Conservation (phyloP, 2,888 invertebrate species). For the Caenorhabditis angaria region DNA sequence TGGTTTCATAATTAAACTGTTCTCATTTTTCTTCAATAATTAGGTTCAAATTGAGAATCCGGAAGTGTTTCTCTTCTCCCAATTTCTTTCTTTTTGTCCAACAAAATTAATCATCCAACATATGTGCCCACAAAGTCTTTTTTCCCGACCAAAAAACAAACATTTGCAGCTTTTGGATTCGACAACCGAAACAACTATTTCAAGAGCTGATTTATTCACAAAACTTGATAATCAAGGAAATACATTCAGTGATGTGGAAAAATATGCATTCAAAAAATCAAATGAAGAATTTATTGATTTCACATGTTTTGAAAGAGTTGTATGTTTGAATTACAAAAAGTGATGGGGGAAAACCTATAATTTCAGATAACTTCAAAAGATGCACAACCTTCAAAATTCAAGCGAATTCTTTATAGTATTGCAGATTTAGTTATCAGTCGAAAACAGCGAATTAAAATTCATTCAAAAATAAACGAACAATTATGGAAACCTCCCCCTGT, state of each 20-base stretch:
- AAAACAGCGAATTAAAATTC: neutral
- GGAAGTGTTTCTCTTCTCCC: too few species aligned
- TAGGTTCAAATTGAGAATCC: too few species aligned
- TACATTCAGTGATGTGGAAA: neutral
- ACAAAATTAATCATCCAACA: too few species aligned
- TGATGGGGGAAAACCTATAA: too few species aligned
- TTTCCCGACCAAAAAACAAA: too few species aligned
- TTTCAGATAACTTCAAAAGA: neutral
- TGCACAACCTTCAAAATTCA: neutral
- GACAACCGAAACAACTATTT: neutral
- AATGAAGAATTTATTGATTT: neutral
- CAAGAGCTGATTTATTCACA: neutral
- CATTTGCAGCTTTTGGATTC: neutral
- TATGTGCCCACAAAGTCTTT: too few species aligned
- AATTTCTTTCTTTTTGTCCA: too few species aligned
- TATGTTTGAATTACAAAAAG: neutral
- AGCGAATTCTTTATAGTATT: neutral
- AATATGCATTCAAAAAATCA: neutral
- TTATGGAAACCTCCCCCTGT: neutral
- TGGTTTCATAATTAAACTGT: too few species aligned
- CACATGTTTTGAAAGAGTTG: neutral
- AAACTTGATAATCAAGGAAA: neutral
- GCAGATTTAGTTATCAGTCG: neutral
- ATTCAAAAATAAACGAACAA: neutral
- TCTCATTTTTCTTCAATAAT: too few species aligned